These are phyloP conservation scores for Sphenodon punctatus DNA, from an alignment of 2,797 vertebrate genomes.

Conservation along the genomic window DNA sequence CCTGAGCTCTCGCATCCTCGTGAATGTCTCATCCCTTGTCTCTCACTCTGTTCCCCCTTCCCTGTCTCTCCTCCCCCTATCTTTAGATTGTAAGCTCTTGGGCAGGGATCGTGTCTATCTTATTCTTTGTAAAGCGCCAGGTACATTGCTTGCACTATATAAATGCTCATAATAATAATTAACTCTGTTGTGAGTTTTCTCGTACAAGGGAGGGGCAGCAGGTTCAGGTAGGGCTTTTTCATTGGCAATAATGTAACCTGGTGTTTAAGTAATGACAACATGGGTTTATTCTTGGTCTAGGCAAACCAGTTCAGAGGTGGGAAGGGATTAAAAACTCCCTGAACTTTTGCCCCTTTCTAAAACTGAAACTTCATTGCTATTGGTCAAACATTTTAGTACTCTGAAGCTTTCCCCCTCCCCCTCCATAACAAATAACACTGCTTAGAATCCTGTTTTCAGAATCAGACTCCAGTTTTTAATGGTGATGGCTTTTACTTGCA, in stretches of 20 bases:
- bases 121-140: no score
- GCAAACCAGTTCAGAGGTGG: constrained; percentile 67
- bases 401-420: constrained; percentile 5
- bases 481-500: not conserved
- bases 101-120: no score
- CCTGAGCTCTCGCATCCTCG: no score
- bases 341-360: constrained; percentile 58
- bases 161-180: no score
- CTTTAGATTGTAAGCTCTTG: no score
- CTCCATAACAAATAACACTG: no score
- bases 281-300: constrained; percentile 53
- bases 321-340: constrained; percentile 56
- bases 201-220: constrained; percentile 57
- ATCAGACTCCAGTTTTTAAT: not conserved
- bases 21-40: no score
- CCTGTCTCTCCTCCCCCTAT: no score
- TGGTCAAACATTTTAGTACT: constrained; percentile 37
- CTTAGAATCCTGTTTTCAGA: no score
- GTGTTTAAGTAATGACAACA: constrained; percentile 52
- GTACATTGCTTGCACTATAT: no score
- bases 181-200: constrained; percentile 56
- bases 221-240: constrained; percentile 32
- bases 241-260: constrained; percentile 37
- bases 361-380: constrained; percentile 28
- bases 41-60: no score